Percentiles rank a stretch among this genome's conserved stretches.
phyloP scores from a whole-genome alignment of 2,888 invertebrate genomes.

The Mantis religiosa region DNA sequence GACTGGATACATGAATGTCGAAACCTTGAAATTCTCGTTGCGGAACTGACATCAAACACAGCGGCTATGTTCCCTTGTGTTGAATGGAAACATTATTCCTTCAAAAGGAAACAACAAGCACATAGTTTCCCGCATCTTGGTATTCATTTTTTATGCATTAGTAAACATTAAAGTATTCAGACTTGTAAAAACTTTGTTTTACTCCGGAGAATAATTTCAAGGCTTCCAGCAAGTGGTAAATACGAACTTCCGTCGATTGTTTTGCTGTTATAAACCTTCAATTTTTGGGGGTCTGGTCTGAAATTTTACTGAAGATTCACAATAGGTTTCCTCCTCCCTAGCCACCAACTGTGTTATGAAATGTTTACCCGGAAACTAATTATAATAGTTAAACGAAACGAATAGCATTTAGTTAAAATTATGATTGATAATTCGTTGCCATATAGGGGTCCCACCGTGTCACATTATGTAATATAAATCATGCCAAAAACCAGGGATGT shows the following conservation, averaged over 20 bases:
- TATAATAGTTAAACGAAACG: not conserved
- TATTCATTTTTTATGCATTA: not conserved
- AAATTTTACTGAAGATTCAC: not conserved
- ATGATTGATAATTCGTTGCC: too few relatives aligned
- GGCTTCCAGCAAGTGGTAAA: not conserved
- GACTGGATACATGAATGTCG: not conserved
- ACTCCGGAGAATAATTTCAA: not conserved
- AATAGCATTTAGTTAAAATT: too few relatives aligned
- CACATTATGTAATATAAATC: too few relatives aligned
- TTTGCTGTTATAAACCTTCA: not conserved
- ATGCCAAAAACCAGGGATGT: too few relatives aligned
- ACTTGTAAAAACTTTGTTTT: not conserved
- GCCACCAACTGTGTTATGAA: not conserved
- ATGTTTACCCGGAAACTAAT: not conserved
- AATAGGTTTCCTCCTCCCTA: too few relatives aligned
- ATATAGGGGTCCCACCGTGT: too few relatives aligned
- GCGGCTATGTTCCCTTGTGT: not conserved
- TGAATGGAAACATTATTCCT: not conserved
- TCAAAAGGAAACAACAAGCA: not conserved
- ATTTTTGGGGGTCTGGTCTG: not conserved
- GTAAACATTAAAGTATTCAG: not conserved
- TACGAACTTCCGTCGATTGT: not conserved
- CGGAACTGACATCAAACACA: not conserved
- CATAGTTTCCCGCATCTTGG: not conserved
- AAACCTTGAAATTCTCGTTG: not conserved